Base-by-base conservation (phyloP, 92 coral and sea anemone genomes). In the Pocillopora meandrina region DNA sequence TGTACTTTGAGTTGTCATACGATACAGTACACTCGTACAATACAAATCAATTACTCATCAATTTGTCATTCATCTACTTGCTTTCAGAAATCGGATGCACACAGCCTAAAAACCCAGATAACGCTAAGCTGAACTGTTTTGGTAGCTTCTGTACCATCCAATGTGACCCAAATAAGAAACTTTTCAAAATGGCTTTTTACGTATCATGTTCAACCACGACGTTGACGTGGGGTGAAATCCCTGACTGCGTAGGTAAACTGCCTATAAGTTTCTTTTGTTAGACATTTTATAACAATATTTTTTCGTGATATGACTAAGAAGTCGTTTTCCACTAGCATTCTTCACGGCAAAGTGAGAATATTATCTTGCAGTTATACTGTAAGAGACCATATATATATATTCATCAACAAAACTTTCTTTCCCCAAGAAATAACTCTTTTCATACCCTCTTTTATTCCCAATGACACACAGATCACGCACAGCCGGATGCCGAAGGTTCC, bases 211-310 rank as follows among this genome's bases (percentile, higher is more conserved):
- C 62, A 58, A 5, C 65, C 36, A 8, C 10, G 14, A 86, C 92
- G 12, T 16, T 87, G 35, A 70, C 56, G 11, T 87, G 90, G 89
- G 47, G 59, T 11, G 76, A 81, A 18, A 56, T 79, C 2, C 93
- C 93, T 5, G 93, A 90, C 77, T 90, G 93, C 23, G 93, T 87
- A 12, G 93, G 93, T 90, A 83, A 72, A 88, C 26, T 26, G 19
- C 10, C 6, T 11, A 19, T 12, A 52, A 16, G 33, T 20, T 8
- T 10, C 17, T 71, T 13, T 71, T 12, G 49, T 42, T 42, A 3
- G 8, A 1, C 49, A 42, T 3, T 3, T 42, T 7, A 42, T 3
- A 42, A 2, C 49, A 42, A 42, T 42, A 42, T 42, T 42, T 42
- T 7, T 42, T 42, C 49, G 49, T 3, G 5, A 42, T 42, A 42